Conservation (phyloP, 2,888 invertebrate genomes). For the Drosophila prostipennis region DNA sequence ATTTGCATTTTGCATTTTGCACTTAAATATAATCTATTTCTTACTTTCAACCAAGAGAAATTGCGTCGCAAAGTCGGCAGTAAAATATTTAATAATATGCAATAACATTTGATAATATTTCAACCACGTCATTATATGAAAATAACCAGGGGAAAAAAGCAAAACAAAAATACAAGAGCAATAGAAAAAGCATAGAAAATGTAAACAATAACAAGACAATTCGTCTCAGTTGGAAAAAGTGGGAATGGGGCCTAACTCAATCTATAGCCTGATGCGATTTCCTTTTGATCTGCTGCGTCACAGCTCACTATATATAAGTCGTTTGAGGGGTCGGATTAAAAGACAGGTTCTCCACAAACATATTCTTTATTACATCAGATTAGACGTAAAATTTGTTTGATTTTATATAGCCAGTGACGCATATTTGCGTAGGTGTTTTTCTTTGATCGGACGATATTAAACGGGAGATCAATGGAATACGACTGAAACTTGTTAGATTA, state of each 20-base stretch:
- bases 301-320: constrained; percentile 9
- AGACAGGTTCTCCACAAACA: constrained; percentile 33
- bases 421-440: constrained; percentile 35
- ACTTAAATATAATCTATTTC: constrained; percentile 49
- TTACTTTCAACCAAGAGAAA: constrained; percentile 19
- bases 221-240: background rate
- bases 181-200: constrained; percentile 29
- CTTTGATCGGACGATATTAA: constrained; percentile 19
- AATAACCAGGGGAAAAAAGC: constrained; percentile 24
- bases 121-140: constrained; percentile 38
- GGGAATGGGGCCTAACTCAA: constrained; percentile 9
- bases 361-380: constrained; percentile 33
- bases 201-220: constrained; percentile 27
- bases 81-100: constrained; percentile 34
- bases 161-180: constrained; percentile 21
- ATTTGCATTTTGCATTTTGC: constrained; percentile 28
- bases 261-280: constrained; percentile 4
- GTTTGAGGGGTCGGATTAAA: constrained; percentile 4
- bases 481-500: constrained; percentile 13
- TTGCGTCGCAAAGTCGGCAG: constrained; percentile 28
- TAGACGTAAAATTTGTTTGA: background rate
- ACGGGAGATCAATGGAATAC: constrained; percentile 9
- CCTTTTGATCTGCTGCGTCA: constrained; percentile 29
- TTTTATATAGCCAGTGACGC: constrained; percentile 19
- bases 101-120: constrained; percentile 34